Evolutionary conservation across 2,113 vertebrate species (phyloP), one percentile per base, ranked within the genome.

Genomic region (Saccopteryx bilineata): DNA sequence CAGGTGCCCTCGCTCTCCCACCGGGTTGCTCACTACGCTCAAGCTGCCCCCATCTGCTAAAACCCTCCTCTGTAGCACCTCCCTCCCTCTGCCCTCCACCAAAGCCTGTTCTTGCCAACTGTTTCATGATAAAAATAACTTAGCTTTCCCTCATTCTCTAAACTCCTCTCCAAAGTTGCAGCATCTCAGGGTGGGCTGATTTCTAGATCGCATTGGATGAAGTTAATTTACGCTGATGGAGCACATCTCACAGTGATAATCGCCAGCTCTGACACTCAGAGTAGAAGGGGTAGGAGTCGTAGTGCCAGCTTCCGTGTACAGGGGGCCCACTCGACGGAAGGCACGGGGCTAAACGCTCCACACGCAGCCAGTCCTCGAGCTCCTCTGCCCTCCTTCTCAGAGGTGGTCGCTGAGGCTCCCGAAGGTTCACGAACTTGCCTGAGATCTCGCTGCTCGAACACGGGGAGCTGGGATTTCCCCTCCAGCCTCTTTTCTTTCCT

Each of bases 1-100:
- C 7, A 21, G 23, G 23, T 5, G 17, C 75, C 56, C 33, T 14
- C 21, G 1, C 7, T 2, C 12, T 18, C 56, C 24, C 39, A 19
- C 9, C 1, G 24, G 24, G 61, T 1, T n/a, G 74, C 60, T 68
- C 31, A 14, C n/a, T 13, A 5, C 0, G 17, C 3, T 54, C 39
- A 31, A 39, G 39, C 26, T 23, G 19, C 17, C 60, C 52, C 80
- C 5, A 0, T 13, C 2, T 4, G 39, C 68, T 15, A 5, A 19
- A 24, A 7, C 56, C 28, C 31, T 24, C 56, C 63, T 28, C 72
- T 5, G 58, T 2, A 11, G 7, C 52, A 39, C 7, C 5, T 3
- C 31, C 21, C 17, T 39, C 21, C 13, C 12, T 60, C 56, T 21
- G 54, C 50, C 50, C 50, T 7, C 13, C 14, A 12, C 26, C 14